Conservation (phyloP, 2,113 vertebrate species). For the Raphicerus campestris region DNA sequence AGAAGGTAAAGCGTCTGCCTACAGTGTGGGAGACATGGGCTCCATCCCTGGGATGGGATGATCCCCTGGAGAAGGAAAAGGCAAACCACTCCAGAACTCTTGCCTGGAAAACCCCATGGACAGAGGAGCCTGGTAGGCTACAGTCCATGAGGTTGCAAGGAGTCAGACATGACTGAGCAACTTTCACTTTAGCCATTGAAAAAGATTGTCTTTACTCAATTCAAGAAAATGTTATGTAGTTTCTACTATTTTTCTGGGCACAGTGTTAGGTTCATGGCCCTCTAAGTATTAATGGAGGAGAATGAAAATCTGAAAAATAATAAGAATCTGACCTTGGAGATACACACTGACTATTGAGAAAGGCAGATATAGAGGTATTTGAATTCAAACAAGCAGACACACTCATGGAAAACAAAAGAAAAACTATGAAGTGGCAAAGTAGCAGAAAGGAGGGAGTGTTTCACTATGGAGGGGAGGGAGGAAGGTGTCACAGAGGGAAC, state of each 20-base stretch:
- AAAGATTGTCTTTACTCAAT: background rate
- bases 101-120: background rate
- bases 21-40: background rate
- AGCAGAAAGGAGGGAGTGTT: background rate
- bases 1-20: background rate
- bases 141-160: background rate
- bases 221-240: background rate
- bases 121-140: background rate
- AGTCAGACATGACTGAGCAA: background rate
- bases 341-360: background rate
- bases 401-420: background rate
- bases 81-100: background rate
- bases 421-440: background rate
- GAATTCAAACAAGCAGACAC: background rate
- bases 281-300: background rate
- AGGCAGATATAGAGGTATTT: background rate
- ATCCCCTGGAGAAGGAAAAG: background rate
- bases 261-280: background rate
- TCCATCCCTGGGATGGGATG: background rate
- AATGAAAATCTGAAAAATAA: background rate
- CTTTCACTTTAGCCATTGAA: background rate
- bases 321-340: background rate
- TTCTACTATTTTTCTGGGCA: background rate
- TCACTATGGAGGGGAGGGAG: background rate
- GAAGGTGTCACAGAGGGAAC: background rate